Conservation (phyloP, 1,140 invertebrate genomes). For the Brachionus plicatilis region DNA sequence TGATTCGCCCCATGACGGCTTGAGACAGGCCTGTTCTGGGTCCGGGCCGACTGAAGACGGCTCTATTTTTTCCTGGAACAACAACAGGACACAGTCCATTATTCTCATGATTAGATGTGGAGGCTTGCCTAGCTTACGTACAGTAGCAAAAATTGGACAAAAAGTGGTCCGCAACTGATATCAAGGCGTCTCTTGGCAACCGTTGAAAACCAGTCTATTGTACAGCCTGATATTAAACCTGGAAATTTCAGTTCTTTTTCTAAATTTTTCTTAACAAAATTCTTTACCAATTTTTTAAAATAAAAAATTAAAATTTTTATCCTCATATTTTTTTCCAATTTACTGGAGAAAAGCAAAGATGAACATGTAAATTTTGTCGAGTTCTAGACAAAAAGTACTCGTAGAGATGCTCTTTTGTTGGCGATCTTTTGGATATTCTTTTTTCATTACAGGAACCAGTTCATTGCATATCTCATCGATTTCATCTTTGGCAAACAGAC, state of each 20-base stretch:
- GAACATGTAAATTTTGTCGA: conserved; percentile 85
- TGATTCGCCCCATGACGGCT: conserved; percentile 90
- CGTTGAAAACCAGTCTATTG: conserved; percentile 95
- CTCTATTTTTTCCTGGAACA: conserved; percentile 81
- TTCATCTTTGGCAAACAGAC: conserved; percentile 89
- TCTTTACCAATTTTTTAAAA: too few species aligned
- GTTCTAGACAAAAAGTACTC: conserved; percentile 85
- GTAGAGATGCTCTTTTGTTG: conserved; percentile 84
- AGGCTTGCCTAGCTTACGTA: conserved; percentile 83
- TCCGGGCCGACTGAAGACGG: conserved; percentile 76
- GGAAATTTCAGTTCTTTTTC: conserved; percentile 79
- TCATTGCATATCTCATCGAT: conserved; percentile 90
- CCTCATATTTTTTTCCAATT: neutral
- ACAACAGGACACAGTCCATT: conserved; percentile 88
- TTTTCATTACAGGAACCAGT: conserved; percentile 81
- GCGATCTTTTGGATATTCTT: conserved; percentile 81
- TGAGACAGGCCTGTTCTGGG: conserved; percentile 68
- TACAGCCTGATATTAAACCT: conserved; percentile 90
- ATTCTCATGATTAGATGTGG: conserved; percentile 95
- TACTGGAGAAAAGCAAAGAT: conserved; percentile 88
- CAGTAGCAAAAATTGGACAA: conserved; percentile 81
- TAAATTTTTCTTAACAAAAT: conserved; percentile 55
- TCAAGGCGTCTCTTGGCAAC: conserved; percentile 91
- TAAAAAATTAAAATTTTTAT: neutral
- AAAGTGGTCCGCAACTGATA: conserved; percentile 86